Percentiles rank a stretch among this genome's conserved stretches.
Evolutionary conservation across 2,113 vertebrate species (phyloP).

Genomic region (Caranx ignobilis): DNA sequence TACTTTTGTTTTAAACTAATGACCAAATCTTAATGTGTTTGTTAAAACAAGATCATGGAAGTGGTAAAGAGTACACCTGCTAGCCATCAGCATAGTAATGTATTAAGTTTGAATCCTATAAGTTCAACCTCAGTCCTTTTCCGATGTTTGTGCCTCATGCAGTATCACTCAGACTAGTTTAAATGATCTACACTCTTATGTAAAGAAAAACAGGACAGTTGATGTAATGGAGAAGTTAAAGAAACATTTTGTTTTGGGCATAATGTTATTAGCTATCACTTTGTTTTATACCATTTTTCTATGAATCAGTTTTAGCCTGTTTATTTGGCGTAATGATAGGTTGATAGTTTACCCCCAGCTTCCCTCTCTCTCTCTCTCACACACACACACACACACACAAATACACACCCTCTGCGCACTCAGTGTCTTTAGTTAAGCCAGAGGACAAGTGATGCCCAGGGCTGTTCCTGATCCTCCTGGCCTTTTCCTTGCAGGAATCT

Average conservation of each 20-base stretch:
- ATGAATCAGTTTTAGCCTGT: background rate
- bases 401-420: slow-evolving; percentile 21
- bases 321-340: background rate
- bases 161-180: too few relatives aligned
- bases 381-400: background rate
- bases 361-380: slow-evolving; percentile 3
- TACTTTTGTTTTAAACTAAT: too few relatives aligned
- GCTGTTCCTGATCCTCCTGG: slow-evolving; percentile 70
- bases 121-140: too few relatives aligned
- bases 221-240: background rate
- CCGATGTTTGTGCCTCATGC: too few relatives aligned
- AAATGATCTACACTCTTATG: too few relatives aligned
- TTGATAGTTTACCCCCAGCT: background rate
- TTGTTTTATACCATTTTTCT: background rate
- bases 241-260: background rate
- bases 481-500: slow-evolving; percentile 82
- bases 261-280: background rate
- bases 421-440: slow-evolving; percentile 66
- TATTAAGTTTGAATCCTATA: too few relatives aligned
- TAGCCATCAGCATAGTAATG: too few relatives aligned
- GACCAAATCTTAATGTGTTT: too few relatives aligned
- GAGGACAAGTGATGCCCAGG: slow-evolving; percentile 67
- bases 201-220: background rate
- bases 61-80: too few relatives aligned
- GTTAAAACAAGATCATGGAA: too few relatives aligned